Conservation (phyloP, 2,113 vertebrate species). For the Pyxicephalus adspersus region DNA sequence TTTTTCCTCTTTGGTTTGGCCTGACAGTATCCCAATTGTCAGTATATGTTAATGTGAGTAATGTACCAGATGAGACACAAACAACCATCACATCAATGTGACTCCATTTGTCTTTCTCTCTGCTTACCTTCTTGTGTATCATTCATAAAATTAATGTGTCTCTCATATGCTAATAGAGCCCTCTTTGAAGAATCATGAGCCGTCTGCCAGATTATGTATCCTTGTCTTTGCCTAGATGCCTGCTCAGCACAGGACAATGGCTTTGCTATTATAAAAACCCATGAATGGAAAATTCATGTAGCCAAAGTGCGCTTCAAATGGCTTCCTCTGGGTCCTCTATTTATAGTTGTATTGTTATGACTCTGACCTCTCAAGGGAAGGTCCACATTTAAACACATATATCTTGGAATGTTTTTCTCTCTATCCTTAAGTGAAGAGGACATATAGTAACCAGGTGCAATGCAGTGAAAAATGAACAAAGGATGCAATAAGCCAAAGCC, state of each 20-base stretch:
- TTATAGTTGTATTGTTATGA: constrained; percentile 36
- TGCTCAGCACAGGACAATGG: constrained; percentile 2
- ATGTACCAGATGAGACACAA: background rate
- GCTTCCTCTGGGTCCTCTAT: constrained; percentile 38
- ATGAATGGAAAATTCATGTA: constrained; percentile 31
- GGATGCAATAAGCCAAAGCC: constrained; percentile 20
- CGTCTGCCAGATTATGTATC: constrained; percentile 15
- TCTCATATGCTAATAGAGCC: constrained; percentile 12
- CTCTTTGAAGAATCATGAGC: constrained; percentile 20
- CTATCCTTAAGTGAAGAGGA: constrained; percentile 59
- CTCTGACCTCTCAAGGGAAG: constrained; percentile 47
- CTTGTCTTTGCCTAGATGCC: background rate
- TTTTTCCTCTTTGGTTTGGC: too few species aligned
- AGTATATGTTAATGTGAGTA: background rate
- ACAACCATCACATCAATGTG: background rate
- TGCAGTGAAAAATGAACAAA: constrained; percentile 40
- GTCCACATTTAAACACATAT: constrained; percentile 61
- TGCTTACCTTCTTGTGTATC: background rate
- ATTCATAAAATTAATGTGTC: constrained; percentile 22
- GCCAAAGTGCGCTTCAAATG: background rate
- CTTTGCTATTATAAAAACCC: constrained; percentile 24
- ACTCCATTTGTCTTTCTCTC: constrained; percentile 11
- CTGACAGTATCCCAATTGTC: background rate
- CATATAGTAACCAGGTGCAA: constrained; percentile 51
- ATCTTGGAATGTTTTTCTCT: constrained; percentile 66